These are phyloP conservation scores for Euphydryas editha DNA, from an alignment of 2,888 invertebrate species.

Conservation along the genomic window DNA sequence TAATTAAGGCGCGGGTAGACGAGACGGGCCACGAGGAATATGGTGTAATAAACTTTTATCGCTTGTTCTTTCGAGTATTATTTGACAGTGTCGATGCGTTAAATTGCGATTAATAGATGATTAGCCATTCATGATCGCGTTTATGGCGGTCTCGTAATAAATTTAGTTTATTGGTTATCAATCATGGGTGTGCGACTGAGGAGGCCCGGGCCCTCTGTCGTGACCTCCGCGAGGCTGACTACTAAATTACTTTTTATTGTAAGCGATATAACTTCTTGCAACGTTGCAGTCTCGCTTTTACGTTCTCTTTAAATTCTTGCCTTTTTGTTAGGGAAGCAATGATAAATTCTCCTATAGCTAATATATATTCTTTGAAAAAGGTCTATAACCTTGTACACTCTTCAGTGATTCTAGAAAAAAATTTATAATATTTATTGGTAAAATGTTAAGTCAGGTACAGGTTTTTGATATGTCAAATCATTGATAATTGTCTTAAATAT, in stretches of 20 bases:
- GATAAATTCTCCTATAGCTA: no score
- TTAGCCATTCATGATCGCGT: constrained; percentile 70
- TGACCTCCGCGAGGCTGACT: constrained; percentile 50
- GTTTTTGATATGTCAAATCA: no score
- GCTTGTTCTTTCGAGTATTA: constrained; percentile 74
- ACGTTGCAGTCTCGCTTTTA: constrained; percentile 27
- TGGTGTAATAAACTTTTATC: constrained; percentile 68
- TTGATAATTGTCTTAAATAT: no score
- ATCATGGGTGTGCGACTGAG: constrained; percentile 54
- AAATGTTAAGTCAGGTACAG: no score
- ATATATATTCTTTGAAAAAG: no score
- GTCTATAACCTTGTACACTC: no score
- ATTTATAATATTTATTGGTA: no score
- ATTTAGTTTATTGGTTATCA: constrained; percentile 77
- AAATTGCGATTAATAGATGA: constrained; percentile 79
- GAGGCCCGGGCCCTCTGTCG: constrained; percentile 42
- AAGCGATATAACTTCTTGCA: constrained; percentile 37
- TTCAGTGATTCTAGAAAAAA: not conserved
- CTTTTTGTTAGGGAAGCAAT: not conserved
- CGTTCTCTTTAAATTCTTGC: constrained; percentile 8
- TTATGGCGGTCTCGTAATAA: constrained; percentile 75
- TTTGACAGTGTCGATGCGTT: constrained; percentile 77
- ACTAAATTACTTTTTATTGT: constrained; percentile 52
- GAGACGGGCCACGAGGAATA: constrained; percentile 11
- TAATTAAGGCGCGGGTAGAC: constrained; percentile 31